Conservation (phyloP, 2,888 invertebrate genomes). For the Deroplatys truncata region DNA sequence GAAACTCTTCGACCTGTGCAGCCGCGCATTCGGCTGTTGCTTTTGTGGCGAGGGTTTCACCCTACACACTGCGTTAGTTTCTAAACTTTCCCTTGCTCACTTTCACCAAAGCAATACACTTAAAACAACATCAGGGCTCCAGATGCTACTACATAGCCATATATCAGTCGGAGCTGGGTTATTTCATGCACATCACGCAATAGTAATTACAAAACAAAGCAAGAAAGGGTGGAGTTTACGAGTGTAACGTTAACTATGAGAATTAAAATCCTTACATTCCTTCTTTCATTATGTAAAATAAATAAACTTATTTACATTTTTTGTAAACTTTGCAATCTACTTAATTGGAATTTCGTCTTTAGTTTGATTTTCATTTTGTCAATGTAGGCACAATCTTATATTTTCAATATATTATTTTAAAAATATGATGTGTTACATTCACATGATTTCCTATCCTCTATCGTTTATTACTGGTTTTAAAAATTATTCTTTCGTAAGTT, state of each 20-base stretch:
- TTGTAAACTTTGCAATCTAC: no score
- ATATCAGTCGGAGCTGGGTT: not conserved
- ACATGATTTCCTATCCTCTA: no score
- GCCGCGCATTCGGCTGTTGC: not conserved
- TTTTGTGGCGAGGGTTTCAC: not conserved
- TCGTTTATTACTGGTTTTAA: no score
- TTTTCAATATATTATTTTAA: no score
- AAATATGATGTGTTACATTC: no score
- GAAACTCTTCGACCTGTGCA: not conserved
- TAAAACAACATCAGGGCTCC: not conserved
- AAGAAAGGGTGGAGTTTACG: not conserved
- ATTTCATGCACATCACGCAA: not conserved
- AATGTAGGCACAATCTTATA: no score
- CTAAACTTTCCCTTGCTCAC: not conserved
- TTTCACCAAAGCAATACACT: not conserved
- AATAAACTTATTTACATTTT: no score
- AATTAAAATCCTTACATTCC: not conserved
- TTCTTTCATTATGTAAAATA: no score
- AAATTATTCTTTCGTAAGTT: no score
- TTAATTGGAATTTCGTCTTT: no score
- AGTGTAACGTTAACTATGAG: not conserved
- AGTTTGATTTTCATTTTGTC: no score
- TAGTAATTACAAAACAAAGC: not conserved
- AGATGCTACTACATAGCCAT: not conserved
- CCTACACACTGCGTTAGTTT: not conserved